phyloP scores from a whole-genome alignment of 2,888 invertebrate species.

The Drosophila borealis region DNA sequence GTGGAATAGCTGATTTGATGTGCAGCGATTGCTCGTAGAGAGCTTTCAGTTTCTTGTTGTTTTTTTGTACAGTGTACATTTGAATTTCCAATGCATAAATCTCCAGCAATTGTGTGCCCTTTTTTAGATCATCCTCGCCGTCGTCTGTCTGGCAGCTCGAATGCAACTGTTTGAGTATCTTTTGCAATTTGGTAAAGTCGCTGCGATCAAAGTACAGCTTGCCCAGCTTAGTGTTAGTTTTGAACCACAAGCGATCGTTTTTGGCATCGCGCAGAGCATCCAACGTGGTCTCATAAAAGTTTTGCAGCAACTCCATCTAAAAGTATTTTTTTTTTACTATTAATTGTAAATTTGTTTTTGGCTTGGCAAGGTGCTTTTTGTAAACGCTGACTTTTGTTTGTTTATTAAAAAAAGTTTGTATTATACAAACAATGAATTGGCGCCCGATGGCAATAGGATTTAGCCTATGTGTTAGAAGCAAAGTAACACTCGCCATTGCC shows the following conservation, averaged over 20 bases:
- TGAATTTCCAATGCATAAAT: conserved; percentile 99
- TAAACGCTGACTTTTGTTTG: too few relatives aligned
- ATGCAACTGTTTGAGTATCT: conserved; percentile 98
- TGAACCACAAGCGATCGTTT: conserved; percentile 99
- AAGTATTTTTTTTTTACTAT: background rate
- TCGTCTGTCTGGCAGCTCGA: conserved; percentile 99
- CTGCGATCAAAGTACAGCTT: conserved; percentile 98
- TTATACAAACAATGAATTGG: too few relatives aligned
- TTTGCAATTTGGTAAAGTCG: conserved; percentile 96
- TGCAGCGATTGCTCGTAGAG: conserved; percentile 99
- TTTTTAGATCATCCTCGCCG: conserved; percentile 98
- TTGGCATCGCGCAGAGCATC: conserved; percentile 98
- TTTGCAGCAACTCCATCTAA: conserved; percentile 98
- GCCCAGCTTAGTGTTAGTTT: conserved; percentile 99
- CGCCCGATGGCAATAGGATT: too few relatives aligned
- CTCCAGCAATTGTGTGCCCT: conserved; percentile 98
- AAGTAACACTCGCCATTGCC: too few relatives aligned
- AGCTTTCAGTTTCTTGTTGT: conserved; percentile 98
- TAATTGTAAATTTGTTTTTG: background rate
- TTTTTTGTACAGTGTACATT: conserved; percentile 99
- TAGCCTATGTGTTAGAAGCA: too few relatives aligned
- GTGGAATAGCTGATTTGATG: conserved; percentile 99
- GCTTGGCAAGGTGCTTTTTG: background rate
- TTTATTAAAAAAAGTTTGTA: too few relatives aligned
- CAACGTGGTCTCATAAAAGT: conserved; percentile 98